Percentiles rank a stretch among this genome's conserved stretches.
Conservation (phyloP, 1,140 invertebrate genomes). For the Drosophila rhopaloa region DNA sequence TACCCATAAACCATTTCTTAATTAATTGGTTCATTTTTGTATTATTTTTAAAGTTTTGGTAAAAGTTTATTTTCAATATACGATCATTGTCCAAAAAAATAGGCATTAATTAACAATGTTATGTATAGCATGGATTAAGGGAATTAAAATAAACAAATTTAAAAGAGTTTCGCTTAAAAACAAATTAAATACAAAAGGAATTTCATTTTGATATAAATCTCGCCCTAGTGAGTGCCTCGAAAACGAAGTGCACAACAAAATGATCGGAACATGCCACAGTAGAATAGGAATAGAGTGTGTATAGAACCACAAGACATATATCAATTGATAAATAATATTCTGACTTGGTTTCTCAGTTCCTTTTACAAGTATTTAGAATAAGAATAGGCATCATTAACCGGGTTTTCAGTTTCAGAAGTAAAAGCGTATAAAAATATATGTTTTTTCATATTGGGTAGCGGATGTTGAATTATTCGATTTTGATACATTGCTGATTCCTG, state of each 20-base stretch:
- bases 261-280: slow-evolving; percentile 55
- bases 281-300: slow-evolving; percentile 38
- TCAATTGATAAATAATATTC: background rate
- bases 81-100: slow-evolving; percentile 47
- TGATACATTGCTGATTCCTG: background rate
- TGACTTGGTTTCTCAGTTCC: background rate
- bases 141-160: slow-evolving; percentile 54
- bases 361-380: slow-evolving; percentile 15
- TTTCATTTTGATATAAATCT: slow-evolving; percentile 54
- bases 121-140: slow-evolving; percentile 37
- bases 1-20: too few relatives aligned
- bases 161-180: slow-evolving; percentile 55
- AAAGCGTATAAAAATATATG: slow-evolving; percentile 64
- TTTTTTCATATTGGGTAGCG: background rate
- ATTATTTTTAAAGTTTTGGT: slow-evolving; percentile 14
- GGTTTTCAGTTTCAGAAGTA: slow-evolving; percentile 30
- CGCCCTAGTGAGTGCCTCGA: slow-evolving; percentile 52
- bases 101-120: slow-evolving; percentile 61
- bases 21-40: too few relatives aligned
- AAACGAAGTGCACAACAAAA: slow-evolving; percentile 71
- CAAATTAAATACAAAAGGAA: slow-evolving; percentile 76
- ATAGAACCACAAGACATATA: slow-evolving; percentile 28
- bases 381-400: slow-evolving; percentile 5
- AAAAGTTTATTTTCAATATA: slow-evolving; percentile 48
- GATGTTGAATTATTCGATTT: background rate